Base-by-base conservation (phyloP, 2,888 invertebrate species). In the Drosophila antonietae region DNA sequence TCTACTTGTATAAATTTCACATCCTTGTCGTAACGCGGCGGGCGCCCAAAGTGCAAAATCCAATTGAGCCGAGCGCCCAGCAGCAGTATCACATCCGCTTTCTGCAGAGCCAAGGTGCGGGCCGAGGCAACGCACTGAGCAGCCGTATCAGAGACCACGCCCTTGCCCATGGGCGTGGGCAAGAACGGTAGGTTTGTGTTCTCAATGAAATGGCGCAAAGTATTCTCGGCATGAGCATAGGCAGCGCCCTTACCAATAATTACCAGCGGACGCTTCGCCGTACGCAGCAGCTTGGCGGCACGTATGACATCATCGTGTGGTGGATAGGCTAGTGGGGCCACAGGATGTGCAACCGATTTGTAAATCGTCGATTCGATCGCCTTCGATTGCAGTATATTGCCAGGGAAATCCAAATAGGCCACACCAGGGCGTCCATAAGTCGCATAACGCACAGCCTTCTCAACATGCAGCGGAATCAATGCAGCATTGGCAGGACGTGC, bases 1-100 rank as follows among this genome's bases (percentile, higher is more conserved):
- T 99, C 99, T 10, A 96, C 97, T 94, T 98, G 98, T 83, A 99
- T 97, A 75, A 99, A 93, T 93, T 98, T 97, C 6, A 97, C 97
- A 90, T 96, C 94, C 0, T 95, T 94, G 20, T 95, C 94, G 92
- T 96, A 99, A 46, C 99, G 94, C 1, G 98, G 99, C 20, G 96
- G 93, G 63, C 96, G 95, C 2, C 99, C 99, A 93, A 99, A 99
- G 93, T 99, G 99, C 73, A 99, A 94, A 93, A 99, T 99, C 99
- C 99, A 99, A 93, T 99, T 99, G 20, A 99, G 94, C 44, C 99
- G 94, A 0, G 98, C 99, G 0, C 99, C 99, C 44, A 98, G 93
- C 57, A 98, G 93, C 4, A 99, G 88, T 3, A 99, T 94, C 0
- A 98, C 97, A 93, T 99, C 99, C 0, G 98, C 97, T 80, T 97